Base-by-base conservation (phyloP, 2,113 vertebrate species). In the Piliocolobus tephrosceles region DNA sequence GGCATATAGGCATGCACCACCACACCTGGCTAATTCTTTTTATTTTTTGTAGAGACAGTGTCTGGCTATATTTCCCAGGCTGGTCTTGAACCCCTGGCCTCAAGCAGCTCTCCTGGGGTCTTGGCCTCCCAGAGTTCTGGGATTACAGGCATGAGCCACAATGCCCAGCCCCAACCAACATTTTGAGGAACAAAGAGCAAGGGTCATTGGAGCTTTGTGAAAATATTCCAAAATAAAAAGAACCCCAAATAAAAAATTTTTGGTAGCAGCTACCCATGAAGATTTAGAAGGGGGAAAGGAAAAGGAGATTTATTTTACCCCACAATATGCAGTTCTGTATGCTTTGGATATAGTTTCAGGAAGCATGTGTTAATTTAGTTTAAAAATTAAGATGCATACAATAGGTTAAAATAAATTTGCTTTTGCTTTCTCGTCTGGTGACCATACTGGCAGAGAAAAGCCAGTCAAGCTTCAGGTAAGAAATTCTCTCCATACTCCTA, bases 201-300 rank as follows among this genome's bases (percentile, higher is more conserved):
- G 10, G 2, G 0, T 47, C 57, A 89, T 32, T n/a, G 72, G 50
- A 84, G 2, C 23, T 70, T 61, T 86, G 25, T 66, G 66, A 82
- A 93, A 96, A 73, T 76, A 61, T 89, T 38, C 9, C 30, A 86
- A 75, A 80, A 85, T 35, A 72, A 66, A 94, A 95, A 40, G 22
- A 75, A 13, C 68, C 18, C 8, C 86, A 94, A 89, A 82, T 23
- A 80, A 96, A 58, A 22, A 70, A 66, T 7, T 88, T 92, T 96
- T 76, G 40, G 10, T 45, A 55, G n/a, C 45, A 14, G 6, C 17
- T 89, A 45, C 6, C 43, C 68, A 3, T 8, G 47, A 93, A 94
- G 58, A 93, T 88, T 20, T n/a, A 78, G 18, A 85, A 64, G 22
- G 0, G 1, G 11, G 1, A 25, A 12, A 12, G 3, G 12, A 66